Evolutionary conservation across 2,888 invertebrate species (phyloP).

Genomic region (Sceliomorpha sp.): DNA sequence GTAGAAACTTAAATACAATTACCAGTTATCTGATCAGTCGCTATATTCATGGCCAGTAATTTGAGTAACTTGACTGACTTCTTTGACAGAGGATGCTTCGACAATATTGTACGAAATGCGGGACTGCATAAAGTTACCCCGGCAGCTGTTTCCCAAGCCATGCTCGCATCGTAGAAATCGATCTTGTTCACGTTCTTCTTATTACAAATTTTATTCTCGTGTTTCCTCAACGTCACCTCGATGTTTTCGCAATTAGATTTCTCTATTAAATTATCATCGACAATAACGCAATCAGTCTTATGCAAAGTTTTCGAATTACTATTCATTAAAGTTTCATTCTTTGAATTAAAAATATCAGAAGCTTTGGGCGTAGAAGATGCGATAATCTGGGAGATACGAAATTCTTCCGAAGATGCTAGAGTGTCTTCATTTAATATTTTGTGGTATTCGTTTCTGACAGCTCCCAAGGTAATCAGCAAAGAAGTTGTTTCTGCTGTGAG

Average conservation of each 20-base stretch:
- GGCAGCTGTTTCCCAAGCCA: slow-evolving; percentile 75
- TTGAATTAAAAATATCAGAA: slow-evolving; percentile 3
- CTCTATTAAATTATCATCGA: slow-evolving; percentile 1
- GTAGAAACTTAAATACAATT: slow-evolving; percentile 8
- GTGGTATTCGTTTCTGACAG: slow-evolving; percentile 3
- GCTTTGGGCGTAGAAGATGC: slow-evolving; percentile 36
- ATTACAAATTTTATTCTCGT: slow-evolving; percentile 2
- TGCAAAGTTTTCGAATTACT: neutral
- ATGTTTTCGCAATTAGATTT: slow-evolving; percentile 4
- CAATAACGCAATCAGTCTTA: slow-evolving; percentile 23
- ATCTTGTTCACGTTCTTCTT: slow-evolving; percentile 38
- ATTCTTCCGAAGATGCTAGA: slow-evolving; percentile 9
- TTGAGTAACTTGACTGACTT: slow-evolving; percentile 67
- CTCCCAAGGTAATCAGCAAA: slow-evolving; percentile 59
- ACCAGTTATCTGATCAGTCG: slow-evolving; percentile 71
- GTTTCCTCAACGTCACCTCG: slow-evolving; percentile 6
- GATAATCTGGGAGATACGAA: slow-evolving; percentile 9
- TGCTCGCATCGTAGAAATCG: slow-evolving; percentile 70
- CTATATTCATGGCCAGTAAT: slow-evolving; percentile 66
- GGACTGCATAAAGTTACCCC: slow-evolving; percentile 83
- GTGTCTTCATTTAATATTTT: neutral
- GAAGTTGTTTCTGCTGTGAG: slow-evolving; percentile 67
- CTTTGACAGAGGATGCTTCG: slow-evolving; percentile 73
- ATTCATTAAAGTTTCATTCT: neutral
- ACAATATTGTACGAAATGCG: slow-evolving; percentile 80